Conservation (phyloP, 2,888 invertebrate genomes). For the Thysanoteuthis rhombus region DNA sequence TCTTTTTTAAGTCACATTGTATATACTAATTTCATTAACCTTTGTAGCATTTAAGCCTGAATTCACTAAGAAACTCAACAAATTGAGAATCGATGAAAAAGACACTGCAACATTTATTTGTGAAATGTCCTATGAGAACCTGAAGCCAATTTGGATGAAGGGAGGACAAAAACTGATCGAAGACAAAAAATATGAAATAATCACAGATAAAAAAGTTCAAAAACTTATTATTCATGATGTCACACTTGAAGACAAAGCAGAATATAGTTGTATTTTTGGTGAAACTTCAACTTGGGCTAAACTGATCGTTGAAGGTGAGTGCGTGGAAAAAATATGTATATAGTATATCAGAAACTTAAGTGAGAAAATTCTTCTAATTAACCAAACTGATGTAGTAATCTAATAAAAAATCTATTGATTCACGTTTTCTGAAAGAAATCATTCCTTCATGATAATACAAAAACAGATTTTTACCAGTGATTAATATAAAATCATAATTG, state of each 20-base stretch:
- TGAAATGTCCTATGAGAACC: not conserved
- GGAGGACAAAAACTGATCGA: conserved; percentile 78
- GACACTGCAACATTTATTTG: conserved; percentile 33
- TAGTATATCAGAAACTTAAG: not conserved
- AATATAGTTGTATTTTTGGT: conserved; percentile 32
- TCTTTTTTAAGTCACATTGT: not conserved
- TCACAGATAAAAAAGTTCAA: conserved; percentile 76
- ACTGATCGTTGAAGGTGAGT: conserved; percentile 59
- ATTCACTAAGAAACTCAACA: conserved; percentile 50
- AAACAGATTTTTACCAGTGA: too few species aligned
- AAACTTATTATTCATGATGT: conserved; percentile 54
- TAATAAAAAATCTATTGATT: too few species aligned
- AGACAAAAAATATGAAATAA: conserved; percentile 82
- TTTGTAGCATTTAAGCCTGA: conserved; percentile 51
- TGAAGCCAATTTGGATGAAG: not conserved
- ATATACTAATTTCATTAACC: not conserved
- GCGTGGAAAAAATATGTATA: not conserved
- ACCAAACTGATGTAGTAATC: too few species aligned
- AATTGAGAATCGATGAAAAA: conserved; percentile 47
- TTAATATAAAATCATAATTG: too few species aligned
- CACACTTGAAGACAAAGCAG: conserved; percentile 54
- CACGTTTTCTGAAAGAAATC: too few species aligned
- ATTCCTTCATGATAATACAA: too few species aligned
- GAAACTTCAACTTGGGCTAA: conserved; percentile 41
- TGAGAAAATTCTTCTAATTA: too few species aligned